These are phyloP conservation scores for Setipinna tenuifilis DNA, from an alignment of 2,797 vertebrate genomes.

Conservation along the genomic window DNA sequence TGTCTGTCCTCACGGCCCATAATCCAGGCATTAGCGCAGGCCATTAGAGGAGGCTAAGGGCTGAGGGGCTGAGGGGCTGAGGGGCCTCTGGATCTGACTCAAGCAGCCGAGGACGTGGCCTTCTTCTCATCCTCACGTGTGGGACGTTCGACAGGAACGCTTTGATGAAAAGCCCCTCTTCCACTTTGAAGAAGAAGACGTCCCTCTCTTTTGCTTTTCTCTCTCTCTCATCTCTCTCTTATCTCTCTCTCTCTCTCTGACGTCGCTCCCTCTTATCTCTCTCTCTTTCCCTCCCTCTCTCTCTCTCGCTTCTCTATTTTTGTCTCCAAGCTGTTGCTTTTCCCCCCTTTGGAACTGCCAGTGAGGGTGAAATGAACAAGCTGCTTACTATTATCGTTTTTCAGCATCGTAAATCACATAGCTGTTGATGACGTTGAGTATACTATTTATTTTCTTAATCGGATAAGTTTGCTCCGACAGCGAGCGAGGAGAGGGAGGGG, in stretches of 20 bases:
- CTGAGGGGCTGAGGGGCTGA: neutral
- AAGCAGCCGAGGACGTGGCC: conserved; percentile 24
- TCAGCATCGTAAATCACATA: neutral
- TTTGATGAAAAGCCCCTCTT: conserved; percentile 9
- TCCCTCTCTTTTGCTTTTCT: conserved; percentile 39
- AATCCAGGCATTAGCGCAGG: conserved; percentile 84
- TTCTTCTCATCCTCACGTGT: neutral
- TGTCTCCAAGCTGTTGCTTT: neutral
- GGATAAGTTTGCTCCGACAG: neutral
- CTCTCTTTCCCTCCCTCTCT: neutral
- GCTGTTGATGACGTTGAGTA: neutral
- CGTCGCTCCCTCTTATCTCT: neutral
- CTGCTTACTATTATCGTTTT: neutral
- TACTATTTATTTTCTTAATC: neutral
- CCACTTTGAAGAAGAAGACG: conserved; percentile 19
- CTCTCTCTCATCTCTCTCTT: neutral
- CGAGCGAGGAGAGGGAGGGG: neutral
- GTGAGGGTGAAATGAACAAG: neutral
- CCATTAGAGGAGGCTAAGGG: conserved; percentile 66
- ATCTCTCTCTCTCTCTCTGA: conserved; percentile 38
- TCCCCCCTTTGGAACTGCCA: neutral
- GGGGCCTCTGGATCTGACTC: conserved; percentile 32
- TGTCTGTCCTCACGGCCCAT: conserved; percentile 80
- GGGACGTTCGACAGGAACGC: neutral
- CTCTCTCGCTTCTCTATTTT: neutral